These are phyloP conservation scores for Neoitamus cyanurus DNA, from an alignment of 2,888 invertebrate species.

Conservation along the genomic window DNA sequence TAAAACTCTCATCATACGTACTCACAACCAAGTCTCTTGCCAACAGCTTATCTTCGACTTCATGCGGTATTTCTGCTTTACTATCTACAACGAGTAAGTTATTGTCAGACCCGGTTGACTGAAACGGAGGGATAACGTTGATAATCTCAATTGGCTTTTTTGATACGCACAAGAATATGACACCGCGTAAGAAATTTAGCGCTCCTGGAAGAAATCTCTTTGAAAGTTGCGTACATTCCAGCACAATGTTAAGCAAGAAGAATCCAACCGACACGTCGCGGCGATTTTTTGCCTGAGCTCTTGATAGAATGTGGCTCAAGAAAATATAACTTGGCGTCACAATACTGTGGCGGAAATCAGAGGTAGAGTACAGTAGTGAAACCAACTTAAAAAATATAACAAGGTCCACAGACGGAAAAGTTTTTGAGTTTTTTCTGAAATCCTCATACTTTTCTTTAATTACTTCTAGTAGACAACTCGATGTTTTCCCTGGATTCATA, in stretches of 20 bases:
- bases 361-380: slow-evolving; percentile 86
- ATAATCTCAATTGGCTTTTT: slow-evolving; percentile 71
- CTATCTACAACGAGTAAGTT: slow-evolving; percentile 56
- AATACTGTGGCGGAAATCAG: slow-evolving; percentile 89
- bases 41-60: slow-evolving; percentile 59
- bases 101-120: slow-evolving; percentile 60
- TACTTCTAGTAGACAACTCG: slow-evolving; percentile 74
- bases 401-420: slow-evolving; percentile 75
- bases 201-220: slow-evolving; percentile 85
- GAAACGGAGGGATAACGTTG: slow-evolving; percentile 78
- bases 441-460: slow-evolving; percentile 78
- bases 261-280: slow-evolving; percentile 81
- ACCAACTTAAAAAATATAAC: slow-evolving; percentile 83
- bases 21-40: slow-evolving; percentile 70
- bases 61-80: slow-evolving; percentile 59
- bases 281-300: slow-evolving; percentile 72
- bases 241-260: slow-evolving; percentile 76
- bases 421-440: slow-evolving; percentile 71
- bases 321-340: slow-evolving; percentile 87
- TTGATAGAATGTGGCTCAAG: slow-evolving; percentile 81
- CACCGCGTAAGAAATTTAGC: slow-evolving; percentile 81
- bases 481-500: slow-evolving; percentile 75
- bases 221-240: slow-evolving; percentile 83
- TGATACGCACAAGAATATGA: slow-evolving; percentile 78
- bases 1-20: slow-evolving; percentile 73